Evolutionary conservation across 1,140 invertebrate genomes (phyloP), one percentile per base, ranked within the genome.

Genomic region (Halesus radiatus): DNA sequence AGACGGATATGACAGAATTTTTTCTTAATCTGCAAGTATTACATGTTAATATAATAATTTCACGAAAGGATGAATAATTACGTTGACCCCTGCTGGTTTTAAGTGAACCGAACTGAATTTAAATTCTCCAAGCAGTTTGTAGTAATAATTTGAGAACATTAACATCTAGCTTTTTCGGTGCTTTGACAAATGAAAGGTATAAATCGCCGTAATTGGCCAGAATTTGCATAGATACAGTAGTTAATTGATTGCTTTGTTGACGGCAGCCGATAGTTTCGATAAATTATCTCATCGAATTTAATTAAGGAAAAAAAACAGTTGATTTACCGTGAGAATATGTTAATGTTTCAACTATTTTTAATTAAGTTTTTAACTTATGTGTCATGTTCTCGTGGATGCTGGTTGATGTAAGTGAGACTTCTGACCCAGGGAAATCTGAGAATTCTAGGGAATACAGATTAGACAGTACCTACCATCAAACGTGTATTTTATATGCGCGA

Each of bases 141-240:
- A 60, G 23, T 22, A 60, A 7, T 3, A 23, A 2, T 60, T 60
- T 6, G 18, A 13, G 7, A 60, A 22, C 56, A 60, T 18, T 18
- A 60, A 60, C 18, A 10, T 16, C 7, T 1, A 60, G 18, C 20
- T 18, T 60, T 29, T 60, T 23, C 37, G 37, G 23, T 22, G 23
- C 56, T 60, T 60, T 60, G 56, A 60, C 56, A 60, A 60, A 60
- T 60, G 18, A 60, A 60, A 60, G 18, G 10, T 13, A 60, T 60
- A 18, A 60, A 60, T 60, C 18, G 56, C 23, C 8, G 23, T 22
- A 23, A 60, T 20, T 23, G 18, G 18, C 13, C 23, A 60, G 7
- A 60, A 13, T 45, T 45, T 45, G 37, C 37, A 45, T 45, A 45
- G 37, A 20, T 60, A 22, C 56, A 15, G 56, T 60, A 60, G 56